These are phyloP conservation scores for Lethenteron camtschaticum DNA, from an alignment of 2,113 vertebrate species.

Conservation along the genomic window DNA sequence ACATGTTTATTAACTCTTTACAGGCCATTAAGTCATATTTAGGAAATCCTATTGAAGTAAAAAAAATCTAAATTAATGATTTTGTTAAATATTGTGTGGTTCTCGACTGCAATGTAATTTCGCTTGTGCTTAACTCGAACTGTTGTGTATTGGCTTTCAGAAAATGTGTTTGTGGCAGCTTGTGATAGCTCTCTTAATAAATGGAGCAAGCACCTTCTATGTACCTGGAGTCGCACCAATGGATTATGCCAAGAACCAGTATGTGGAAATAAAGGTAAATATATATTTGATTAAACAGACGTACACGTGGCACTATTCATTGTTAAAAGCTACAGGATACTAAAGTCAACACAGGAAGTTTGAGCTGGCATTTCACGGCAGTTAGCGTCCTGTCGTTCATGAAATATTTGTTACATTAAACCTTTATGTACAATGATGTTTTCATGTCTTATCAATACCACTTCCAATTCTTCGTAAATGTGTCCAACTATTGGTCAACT, in stretches of 20 bases:
- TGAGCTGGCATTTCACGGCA: not conserved
- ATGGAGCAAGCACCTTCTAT: not conserved
- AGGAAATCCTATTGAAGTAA: too few species aligned
- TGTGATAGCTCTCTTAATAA: too few species aligned
- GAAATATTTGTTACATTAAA: not conserved
- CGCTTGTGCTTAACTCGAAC: too few species aligned
- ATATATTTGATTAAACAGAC: not conserved
- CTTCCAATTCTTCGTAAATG: not conserved
- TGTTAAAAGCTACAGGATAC: not conserved
- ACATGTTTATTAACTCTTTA: too few species aligned
- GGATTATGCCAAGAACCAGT: not conserved
- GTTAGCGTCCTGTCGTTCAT: not conserved
- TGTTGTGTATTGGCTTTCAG: too few species aligned
- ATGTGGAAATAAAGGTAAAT: constrained; percentile 3
- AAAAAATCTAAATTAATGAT: too few species aligned
- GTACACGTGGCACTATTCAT: not conserved
- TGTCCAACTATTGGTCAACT: too few species aligned
- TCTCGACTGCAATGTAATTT: too few species aligned
- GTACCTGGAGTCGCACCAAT: not conserved
- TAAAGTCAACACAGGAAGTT: not conserved
- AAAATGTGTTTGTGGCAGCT: too few species aligned
- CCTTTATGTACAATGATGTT: not conserved
- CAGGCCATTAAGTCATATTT: too few species aligned
- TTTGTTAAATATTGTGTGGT: too few species aligned
- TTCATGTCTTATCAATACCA: not conserved